Evolutionary conservation across 2,888 invertebrate species (phyloP), one percentile per base, ranked within the genome.

Genomic region (Sesia bembeciformis): DNA sequence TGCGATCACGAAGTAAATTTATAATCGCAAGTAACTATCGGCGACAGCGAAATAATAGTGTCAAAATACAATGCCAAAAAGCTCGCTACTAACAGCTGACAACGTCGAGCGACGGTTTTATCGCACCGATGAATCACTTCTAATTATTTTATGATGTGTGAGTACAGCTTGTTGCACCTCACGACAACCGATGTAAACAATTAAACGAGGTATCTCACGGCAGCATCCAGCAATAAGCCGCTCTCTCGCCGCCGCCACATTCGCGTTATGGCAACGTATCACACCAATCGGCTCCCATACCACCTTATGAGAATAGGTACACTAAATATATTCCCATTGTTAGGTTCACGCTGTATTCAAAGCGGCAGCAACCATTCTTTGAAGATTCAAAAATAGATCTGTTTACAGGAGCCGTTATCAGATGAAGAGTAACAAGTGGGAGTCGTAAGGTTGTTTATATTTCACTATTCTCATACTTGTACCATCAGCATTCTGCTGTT

Each of bases 41-140:
- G 65, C 68, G 84, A 86, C 86, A 83, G 77, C 71, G 75, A 77
- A 85, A 84, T 87, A 85, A 84, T 86, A 78, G 77, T 87, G 86
- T 86, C 87, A 84, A 77, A 84, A 68, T 58, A 76, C 78, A 76
- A 80, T 87, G 88, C 88, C 86, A 88, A 87, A 50, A 81, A 80
- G 72, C 71, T 74, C 72, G 71, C 72, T 62, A 72, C 74, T 73
- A 74, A 69, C 70, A 59, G 71, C 73, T 70, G 68, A 70, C 59
- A 67, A 72, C 70, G 78, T 64, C 68, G 77, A 76, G 73, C 71
- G 78, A 78, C 76, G 78, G 76, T 81, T 76, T 81, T 76, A 73
- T 70, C 76, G 70, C 70, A 67, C 54, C 68, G 74, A 78, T 87
- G 84, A 87, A 84, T 86, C 87, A 85, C 67, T 58, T 67, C 75